Evolutionary conservation across 1,140 invertebrate genomes (phyloP), one percentile per base, ranked within the genome.

Genomic region (Brevipalpus yothersi): DNA sequence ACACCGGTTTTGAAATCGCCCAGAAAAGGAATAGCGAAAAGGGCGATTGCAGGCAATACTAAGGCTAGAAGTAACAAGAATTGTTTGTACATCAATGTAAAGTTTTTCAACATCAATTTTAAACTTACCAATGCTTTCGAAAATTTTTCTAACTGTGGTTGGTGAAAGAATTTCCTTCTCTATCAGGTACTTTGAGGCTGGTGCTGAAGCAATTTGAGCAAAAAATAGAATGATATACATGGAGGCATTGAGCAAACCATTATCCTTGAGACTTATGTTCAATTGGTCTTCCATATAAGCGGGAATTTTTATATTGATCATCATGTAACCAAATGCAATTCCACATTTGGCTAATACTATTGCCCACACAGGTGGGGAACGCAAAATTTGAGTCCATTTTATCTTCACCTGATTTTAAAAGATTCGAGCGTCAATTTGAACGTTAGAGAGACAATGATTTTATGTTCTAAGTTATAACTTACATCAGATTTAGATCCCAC

Each of bases 341-440:
- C 70, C 69, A 65, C 76, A 75, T 63, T 77, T 74, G 8, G 72
- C 72, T 15, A 70, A 63, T 56, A 73, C 70, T 49, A 73, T 69
- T 4, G 74, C 74, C 72, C 71, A 74, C 3, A 75, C 72, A 12
- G 75, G 68, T 11, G 65, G 61, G 19, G 75, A 75, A 9, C 65
- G 71, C 3, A 77, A 62, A 41, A 76, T 73, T 11, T 64, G 55
- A 8, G 63, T 61, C 74, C 73, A 51, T 31, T 31, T 31, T 31
- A 31, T 31, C 31, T 31, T 31, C 5, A 31, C 31, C 31, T 31
- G 31, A 31, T 3, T 5, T 3, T 31, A 3, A 31, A 2, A 31
- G 2, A 31, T 31, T 31, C 31, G 31, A 31, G 31, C n/a, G 5
- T 5, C 31, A 31, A 31, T 3, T 31, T 2, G 31, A 31, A n/a